Conservation (phyloP, 2,113 vertebrate genomes). For the Axis porcinus region DNA sequence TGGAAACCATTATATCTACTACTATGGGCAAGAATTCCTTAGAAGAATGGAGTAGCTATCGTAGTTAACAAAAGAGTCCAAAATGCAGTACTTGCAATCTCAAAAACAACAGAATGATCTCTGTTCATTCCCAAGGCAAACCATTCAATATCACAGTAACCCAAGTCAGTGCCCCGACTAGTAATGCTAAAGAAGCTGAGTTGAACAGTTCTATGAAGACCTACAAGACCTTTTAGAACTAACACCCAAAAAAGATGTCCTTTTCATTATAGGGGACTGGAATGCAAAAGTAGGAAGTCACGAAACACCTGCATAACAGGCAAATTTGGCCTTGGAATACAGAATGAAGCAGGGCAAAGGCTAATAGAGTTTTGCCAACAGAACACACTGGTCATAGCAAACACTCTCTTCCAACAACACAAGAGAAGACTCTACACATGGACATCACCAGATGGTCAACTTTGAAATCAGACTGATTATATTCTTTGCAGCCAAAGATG, state of each 20-base stretch:
- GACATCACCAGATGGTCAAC: background rate
- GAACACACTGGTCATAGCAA: fast-evolving
- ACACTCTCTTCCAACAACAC: background rate
- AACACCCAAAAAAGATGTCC: fast-evolving
- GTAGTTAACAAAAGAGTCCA: background rate
- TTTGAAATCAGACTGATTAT: background rate
- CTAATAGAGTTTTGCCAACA: background rate
- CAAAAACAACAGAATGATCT: background rate
- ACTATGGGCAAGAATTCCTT: background rate
- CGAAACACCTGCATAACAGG: background rate
- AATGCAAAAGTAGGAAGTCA: background rate
- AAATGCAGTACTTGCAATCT: background rate
- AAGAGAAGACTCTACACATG: background rate
- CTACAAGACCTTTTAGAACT: background rate
- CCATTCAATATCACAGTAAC: background rate
- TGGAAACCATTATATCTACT: background rate
- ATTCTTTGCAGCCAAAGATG: no score
- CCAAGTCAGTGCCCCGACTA: background rate
- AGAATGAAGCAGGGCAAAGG: background rate
- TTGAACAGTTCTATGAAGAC: background rate
- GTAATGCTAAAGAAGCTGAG: background rate
- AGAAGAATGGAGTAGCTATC: background rate
- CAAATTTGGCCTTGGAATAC: background rate
- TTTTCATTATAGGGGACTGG: background rate
- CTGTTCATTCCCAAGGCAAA: background rate